Evolutionary conservation across 2,113 vertebrate species (phyloP), one percentile per base, ranked within the genome.

Genomic region (Lophius piscatorius): DNA sequence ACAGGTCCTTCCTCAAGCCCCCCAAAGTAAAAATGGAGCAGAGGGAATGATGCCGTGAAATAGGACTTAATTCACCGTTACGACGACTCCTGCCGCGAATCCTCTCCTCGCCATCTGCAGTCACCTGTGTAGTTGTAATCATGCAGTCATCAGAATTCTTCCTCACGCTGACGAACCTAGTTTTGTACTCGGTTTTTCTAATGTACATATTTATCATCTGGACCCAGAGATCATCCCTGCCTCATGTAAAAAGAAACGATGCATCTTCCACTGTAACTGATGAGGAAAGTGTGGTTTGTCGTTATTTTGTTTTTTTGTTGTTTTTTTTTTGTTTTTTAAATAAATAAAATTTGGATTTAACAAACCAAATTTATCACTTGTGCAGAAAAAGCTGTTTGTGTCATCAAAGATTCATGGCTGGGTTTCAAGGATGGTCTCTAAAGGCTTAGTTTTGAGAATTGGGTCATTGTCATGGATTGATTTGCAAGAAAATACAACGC

Each of bases 1-100:
- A 95, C 64, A 90, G 96, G 57, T 95, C 97, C 65, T 99, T 99
- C 88, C 93, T 99, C 69, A 96, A 98, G 85, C 97, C 97, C 33
- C 97, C 97, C 0, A 99, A 99, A 93, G 97, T 99, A 79, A 99
- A 99, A 89, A 99, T 99, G 97, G 97, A 99, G 68, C 96, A 99
- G 87, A 79, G 89, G 57, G 91, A 91, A 71, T 91, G 78, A 91
- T 61, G 63, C 23, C 16, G 36, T 16, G 33, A 74, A 80, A 47
- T 34, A 33, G 73, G 62, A 80, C 74, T 82, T 59, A 54, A 44
- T 59, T n/a, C 50, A 40, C 67, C 17, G 26, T 70, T 51, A 1
- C 51, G 28, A 61, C 58, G 44, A 9, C 8, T 39, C 21, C 31
- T 18, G 24, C 45, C 72, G 76, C 76, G 55, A 63, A 28, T 60